These are phyloP conservation scores for Pachycephala philippinensis DNA, from an alignment of 2,113 vertebrate genomes.

Conservation along the genomic window DNA sequence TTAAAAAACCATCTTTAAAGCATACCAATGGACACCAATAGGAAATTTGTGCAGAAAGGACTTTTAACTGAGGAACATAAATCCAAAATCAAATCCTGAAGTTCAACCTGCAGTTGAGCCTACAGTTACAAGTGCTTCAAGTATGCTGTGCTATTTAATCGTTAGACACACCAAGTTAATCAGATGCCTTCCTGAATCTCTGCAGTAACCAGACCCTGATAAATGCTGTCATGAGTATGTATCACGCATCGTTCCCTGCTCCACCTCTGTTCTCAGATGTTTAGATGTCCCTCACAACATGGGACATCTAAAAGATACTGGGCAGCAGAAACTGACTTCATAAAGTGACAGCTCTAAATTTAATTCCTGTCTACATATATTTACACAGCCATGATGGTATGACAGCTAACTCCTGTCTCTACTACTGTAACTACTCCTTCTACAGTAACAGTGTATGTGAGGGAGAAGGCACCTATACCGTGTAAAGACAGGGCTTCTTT, in stretches of 20 bases:
- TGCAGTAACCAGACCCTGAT: neutral
- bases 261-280: neutral
- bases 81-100: neutral
- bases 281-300: neutral
- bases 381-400: neutral
- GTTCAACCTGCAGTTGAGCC: neutral
- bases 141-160: neutral
- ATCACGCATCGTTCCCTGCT: neutral
- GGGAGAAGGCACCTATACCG: neutral
- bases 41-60: neutral
- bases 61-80: neutral
- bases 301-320: neutral
- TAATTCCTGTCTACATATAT: neutral
- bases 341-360: neutral
- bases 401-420: neutral
- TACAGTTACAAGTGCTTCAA: neutral
- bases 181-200: neutral
- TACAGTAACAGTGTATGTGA: neutral
- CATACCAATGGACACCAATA: neutral
- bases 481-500: neutral
- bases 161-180: neutral
- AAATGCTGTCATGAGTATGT: neutral
- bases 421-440: neutral
- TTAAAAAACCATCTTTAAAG: neutral
- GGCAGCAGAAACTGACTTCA: neutral